A percentile compares a stretch with the other conserved stretches of the same genome.
These are phyloP conservation scores for Crocodylus rhombifer DNA, from an alignment of 2,797 vertebrate genomes.

Conservation along the genomic window DNA sequence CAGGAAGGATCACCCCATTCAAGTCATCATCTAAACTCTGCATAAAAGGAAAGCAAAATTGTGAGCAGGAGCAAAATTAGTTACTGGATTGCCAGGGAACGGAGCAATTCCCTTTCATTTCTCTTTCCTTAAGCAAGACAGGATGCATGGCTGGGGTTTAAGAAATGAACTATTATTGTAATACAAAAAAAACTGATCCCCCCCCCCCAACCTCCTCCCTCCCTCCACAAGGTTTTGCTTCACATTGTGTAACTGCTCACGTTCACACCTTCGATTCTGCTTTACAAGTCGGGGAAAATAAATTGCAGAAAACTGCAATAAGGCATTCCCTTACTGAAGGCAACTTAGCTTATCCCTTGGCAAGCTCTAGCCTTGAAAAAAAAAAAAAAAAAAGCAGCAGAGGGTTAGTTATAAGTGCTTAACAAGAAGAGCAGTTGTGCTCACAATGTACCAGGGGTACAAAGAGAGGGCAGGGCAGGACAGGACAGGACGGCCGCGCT, in stretches of 20 bases:
- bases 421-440: too few relatives aligned
- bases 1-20: too few relatives aligned
- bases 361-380: too few relatives aligned
- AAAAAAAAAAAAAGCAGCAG: too few relatives aligned
- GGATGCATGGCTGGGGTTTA: rapidly evolving
- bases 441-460: too few relatives aligned
- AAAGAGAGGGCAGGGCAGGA: too few relatives aligned
- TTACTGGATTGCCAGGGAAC: rapidly evolving
- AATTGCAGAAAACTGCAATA: too few relatives aligned
- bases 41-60: not conserved
- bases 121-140: not conserved
- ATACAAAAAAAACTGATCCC: not conserved
- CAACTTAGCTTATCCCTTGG: not conserved
- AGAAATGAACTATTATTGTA: not conserved
- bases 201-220: too few relatives aligned
- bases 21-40: too few relatives aligned
- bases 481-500: too few relatives aligned
- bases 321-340: not conserved
- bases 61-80: not conserved
- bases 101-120: not conserved
- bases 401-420: too few relatives aligned
- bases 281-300: not conserved
- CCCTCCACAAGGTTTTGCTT: not conserved
- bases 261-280: not conserved
- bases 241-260: too few relatives aligned